These are phyloP conservation scores for Arvicanthis niloticus DNA, from an alignment of 2,113 vertebrate genomes.

Conservation along the genomic window DNA sequence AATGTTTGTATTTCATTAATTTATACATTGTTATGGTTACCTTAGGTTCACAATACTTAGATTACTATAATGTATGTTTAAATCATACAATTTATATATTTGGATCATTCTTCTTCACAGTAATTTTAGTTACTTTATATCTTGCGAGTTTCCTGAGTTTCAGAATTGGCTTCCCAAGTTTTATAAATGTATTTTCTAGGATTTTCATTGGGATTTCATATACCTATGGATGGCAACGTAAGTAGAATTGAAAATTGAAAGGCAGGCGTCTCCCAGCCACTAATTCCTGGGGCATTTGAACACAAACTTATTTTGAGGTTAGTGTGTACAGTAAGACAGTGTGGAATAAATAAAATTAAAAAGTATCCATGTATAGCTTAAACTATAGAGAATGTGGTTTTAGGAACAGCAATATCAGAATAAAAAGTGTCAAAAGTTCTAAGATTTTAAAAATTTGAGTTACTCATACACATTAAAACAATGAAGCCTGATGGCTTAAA, in stretches of 20 bases:
- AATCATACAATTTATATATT: background rate
- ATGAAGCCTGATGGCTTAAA: background rate
- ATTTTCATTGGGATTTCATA: background rate
- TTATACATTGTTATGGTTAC: background rate
- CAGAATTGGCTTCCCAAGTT: background rate
- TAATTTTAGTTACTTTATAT: background rate
- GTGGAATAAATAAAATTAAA: background rate
- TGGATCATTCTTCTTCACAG: background rate
- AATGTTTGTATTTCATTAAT: background rate
- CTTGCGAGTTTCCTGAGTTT: background rate
- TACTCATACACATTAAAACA: background rate
- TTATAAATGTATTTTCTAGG: no score
- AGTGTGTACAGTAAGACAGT: background rate
- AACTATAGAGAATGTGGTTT: background rate
- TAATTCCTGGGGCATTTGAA: background rate
- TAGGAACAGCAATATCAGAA: background rate
- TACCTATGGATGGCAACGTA: background rate
- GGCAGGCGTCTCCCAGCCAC: fast-evolving
- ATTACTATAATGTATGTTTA: background rate
- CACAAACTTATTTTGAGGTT: background rate
- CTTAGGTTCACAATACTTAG: background rate
- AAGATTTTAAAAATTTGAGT: background rate
- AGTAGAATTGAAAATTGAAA: background rate
- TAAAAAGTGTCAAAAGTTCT: background rate
- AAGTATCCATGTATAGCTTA: background rate